Percentiles rank a stretch among this genome's conserved stretches.
Evolutionary conservation across 2,797 vertebrate species (phyloP).

Genomic region (Bryconaethiops microstoma): DNA sequence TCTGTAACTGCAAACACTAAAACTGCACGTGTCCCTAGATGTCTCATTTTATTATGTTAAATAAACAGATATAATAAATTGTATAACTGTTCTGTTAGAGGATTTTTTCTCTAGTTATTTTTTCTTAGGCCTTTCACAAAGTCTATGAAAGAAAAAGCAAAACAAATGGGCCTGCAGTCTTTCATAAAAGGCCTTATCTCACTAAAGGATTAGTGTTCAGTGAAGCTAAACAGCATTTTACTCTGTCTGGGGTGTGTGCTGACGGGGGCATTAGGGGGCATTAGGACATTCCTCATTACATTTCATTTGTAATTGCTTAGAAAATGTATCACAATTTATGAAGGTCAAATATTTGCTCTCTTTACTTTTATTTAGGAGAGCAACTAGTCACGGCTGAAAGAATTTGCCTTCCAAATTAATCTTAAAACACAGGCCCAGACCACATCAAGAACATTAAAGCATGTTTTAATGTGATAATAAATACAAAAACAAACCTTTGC

Average conservation of each 20-base stretch:
- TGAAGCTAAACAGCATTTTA: constrained; percentile 74
- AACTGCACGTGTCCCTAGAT: not conserved
- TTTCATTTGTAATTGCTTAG: constrained; percentile 68
- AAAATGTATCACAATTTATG: constrained; percentile 55
- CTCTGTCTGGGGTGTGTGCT: constrained; percentile 40
- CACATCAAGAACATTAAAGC: not conserved
- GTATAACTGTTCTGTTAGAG: not conserved
- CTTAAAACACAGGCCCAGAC: not conserved
- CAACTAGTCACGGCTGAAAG: not conserved
- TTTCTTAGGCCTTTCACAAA: constrained; percentile 34
- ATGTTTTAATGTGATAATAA: too few species aligned
- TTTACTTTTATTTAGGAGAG: not conserved
- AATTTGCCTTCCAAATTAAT: too few species aligned
- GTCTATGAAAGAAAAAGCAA: constrained; percentile 36
- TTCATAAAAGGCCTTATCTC: constrained; percentile 73
- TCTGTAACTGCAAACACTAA: not conserved
- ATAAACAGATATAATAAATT: constrained; percentile 7
- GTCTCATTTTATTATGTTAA: not conserved
- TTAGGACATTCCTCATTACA: constrained; percentile 64
- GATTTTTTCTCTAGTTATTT: not conserved
- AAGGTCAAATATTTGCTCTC: not conserved
- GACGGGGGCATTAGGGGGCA: constrained; percentile 60
- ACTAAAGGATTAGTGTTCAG: constrained; percentile 76
- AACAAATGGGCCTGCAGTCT: constrained; percentile 50
- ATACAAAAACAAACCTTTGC: too few species aligned